Percentiles rank a stretch among this genome's conserved stretches.
Conservation (phyloP, 2,888 invertebrate genomes). For the Euproctis similis region DNA sequence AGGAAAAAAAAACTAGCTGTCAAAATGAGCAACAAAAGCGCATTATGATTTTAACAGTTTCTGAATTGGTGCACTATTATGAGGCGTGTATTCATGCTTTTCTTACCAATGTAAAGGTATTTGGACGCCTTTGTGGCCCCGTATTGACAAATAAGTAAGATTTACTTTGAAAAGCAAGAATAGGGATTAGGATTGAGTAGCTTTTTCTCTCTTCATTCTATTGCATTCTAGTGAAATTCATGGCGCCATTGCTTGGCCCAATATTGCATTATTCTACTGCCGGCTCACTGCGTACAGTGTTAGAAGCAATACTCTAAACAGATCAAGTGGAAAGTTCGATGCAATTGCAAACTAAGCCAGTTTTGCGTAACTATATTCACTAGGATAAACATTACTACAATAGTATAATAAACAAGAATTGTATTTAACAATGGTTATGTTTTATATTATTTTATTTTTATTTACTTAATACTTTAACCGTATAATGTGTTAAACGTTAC, state of each 20-base stretch:
- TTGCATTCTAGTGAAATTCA: conserved; percentile 35
- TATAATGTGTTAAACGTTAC: too few relatives aligned
- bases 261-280: conserved; percentile 57
- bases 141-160: conserved; percentile 75
- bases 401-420: too few relatives aligned
- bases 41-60: conserved; percentile 74
- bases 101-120: conserved; percentile 68
- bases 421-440: too few relatives aligned
- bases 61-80: conserved; percentile 69
- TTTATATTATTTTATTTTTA: too few relatives aligned
- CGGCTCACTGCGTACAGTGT: conserved; percentile 38
- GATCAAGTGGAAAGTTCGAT: conserved; percentile 60
- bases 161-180: conserved; percentile 66
- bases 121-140: conserved; percentile 71
- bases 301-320: conserved; percentile 49
- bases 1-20: conserved; percentile 58
- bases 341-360: conserved; percentile 37
- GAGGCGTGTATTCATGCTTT: conserved; percentile 70
- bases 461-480: too few relatives aligned
- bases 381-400: conserved; percentile 39
- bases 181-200: conserved; percentile 62
- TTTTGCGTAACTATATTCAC: conserved; percentile 54
- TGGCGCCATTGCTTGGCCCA: conserved; percentile 56
- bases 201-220: conserved; percentile 47
- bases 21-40: conserved; percentile 65